Conservation (phyloP, 2,797 vertebrate genomes). For the Spinibarbus caldwelli region DNA sequence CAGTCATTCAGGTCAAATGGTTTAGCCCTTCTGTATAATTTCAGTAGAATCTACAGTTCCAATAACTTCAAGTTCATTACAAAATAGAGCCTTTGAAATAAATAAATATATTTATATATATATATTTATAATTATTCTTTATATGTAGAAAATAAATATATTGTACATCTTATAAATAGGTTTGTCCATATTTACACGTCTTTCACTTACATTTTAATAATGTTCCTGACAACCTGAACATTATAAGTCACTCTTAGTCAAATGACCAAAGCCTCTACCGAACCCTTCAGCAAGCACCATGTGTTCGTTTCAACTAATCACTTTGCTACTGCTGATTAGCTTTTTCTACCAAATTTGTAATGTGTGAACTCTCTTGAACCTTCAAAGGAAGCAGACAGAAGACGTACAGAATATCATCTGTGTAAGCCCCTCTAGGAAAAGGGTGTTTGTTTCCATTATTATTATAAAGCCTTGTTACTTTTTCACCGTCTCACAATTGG, state of each 20-base stretch:
- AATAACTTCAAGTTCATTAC: conserved; percentile 96
- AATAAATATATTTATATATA: conserved; percentile 94
- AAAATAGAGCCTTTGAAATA: conserved; percentile 99
- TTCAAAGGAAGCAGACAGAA: conserved; percentile 49
- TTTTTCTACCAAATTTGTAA: conserved; percentile 16
- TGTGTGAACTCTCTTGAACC: conserved; percentile 47
- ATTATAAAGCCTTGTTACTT: conserved; percentile 28
- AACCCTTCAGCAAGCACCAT: conserved; percentile 65
- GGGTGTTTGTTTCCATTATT: conserved; percentile 31
- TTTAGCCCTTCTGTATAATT: conserved; percentile 73
- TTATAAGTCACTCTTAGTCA: conserved; percentile 76
- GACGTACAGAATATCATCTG: conserved; percentile 63
- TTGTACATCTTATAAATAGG: conserved; percentile 99
- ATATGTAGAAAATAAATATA: conserved; percentile 99
- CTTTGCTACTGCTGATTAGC: neutral
- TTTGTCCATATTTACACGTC: conserved; percentile 92
- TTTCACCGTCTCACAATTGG: conserved; percentile 12
- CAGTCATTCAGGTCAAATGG: conserved; percentile 82
- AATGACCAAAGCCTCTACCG: conserved; percentile 39
- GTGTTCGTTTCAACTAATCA: conserved; percentile 48
- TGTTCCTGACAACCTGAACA: conserved; percentile 83
- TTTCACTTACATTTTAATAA: conserved; percentile 88
- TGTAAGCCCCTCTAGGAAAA: conserved; percentile 66
- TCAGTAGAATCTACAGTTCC: conserved; percentile 96
- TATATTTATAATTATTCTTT: conserved; percentile 92